Base-by-base conservation (phyloP, 2,113 vertebrate species). In the Benitochromis conjunctus region DNA sequence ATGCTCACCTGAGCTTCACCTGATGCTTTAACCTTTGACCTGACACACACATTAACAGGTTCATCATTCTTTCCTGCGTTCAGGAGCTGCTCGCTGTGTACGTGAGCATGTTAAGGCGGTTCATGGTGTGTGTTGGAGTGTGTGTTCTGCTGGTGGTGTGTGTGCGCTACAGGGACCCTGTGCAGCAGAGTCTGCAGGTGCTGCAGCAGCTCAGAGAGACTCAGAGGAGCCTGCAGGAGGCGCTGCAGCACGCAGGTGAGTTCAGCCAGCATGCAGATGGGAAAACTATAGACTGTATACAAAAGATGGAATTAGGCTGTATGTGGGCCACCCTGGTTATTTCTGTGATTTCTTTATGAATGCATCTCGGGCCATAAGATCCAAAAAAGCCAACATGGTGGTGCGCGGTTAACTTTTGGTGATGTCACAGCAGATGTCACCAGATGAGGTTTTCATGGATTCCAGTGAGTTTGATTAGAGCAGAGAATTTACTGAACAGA, bases 121-220 rank as follows among this genome's bases (percentile, higher is more conserved):
- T 69, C 53, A 86, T 88, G 84, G 57, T 88, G 88, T 80, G 82
- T 34, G 77, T 91, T 0, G 91, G 48, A 3, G 62, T 89, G 82
- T 91, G 77, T 24, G 84, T 94, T 0, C 86, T 94, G 55, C 58
- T 94, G 24, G 85, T 43, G 74, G 93, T 87, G 62, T 92, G 90
- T 24, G 34, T 91, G 1, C 79, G 64, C 1, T 92, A 94, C 91
- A 82, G 54, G 36, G 94, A 95, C 79, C 94, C 94, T 2, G 29
- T 91, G 4, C 93, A 95, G 84, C 92, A 94, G 82, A 93, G 90
- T 79, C 86, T 94, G 51, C 81, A 90, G 83, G 55, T 95, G 4
- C 82, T 95, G 62, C 89, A 92, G 89, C 91, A 93, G 86, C 93
- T 95, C 6, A 64, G 38, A 7, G 91, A 95, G 31, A 94, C 86